Conservation (phyloP, 2,113 vertebrate species). For the Rhea americana region DNA sequence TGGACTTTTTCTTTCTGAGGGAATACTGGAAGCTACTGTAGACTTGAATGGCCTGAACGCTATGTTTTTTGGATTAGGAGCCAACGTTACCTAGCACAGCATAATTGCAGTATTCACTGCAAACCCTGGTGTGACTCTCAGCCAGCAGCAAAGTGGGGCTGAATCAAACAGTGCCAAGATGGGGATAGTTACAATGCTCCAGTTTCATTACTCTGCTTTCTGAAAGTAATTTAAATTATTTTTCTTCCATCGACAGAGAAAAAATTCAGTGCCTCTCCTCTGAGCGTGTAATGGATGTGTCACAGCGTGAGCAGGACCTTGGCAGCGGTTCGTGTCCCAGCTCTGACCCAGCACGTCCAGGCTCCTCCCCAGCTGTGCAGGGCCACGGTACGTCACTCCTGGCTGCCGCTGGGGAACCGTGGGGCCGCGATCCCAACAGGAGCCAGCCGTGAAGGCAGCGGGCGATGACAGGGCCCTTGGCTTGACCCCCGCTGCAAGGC, state of each 20-base stretch:
- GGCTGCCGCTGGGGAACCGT: no score
- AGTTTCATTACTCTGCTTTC: neutral
- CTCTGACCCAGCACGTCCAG: neutral
- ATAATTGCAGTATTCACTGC: neutral
- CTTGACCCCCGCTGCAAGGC: no score
- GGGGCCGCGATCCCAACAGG: no score
- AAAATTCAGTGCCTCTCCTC: neutral
- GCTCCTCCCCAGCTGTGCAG: neutral
- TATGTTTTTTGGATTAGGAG: neutral
- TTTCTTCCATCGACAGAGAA: neutral
- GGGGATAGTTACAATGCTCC: neutral
- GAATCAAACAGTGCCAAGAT: neutral
- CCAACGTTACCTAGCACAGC: accelerated
- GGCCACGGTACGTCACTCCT: no score
- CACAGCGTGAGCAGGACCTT: neutral
- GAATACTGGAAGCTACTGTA: conserved; percentile 1
- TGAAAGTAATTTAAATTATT: neutral
- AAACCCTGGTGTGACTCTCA: neutral
- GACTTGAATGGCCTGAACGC: neutral
- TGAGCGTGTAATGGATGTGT: neutral
- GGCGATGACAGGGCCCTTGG: neutral
- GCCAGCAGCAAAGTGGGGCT: accelerated
- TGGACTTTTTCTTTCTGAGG: neutral
- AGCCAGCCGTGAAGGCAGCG: neutral
- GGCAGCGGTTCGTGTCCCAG: neutral